Conservation (phyloP, 2,888 invertebrate species). For the Oeneis ivallda region DNA sequence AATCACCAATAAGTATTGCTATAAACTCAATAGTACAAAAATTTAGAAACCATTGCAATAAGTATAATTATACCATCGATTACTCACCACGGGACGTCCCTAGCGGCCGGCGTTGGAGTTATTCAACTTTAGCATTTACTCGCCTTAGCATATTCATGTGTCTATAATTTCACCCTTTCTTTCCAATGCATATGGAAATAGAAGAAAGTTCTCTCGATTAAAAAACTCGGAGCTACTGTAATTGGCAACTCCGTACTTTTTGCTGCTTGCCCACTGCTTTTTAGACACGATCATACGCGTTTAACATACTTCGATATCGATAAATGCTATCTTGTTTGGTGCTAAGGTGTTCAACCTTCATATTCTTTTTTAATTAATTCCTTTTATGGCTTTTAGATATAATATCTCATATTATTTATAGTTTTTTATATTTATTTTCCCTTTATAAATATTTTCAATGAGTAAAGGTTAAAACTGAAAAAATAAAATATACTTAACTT, state of each 20-base stretch:
- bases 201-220: slow-evolving; percentile 78
- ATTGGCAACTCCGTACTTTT: slow-evolving; percentile 68
- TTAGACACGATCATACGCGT: slow-evolving; percentile 18
- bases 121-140: slow-evolving; percentile 79
- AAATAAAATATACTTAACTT: neutral
- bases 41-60: neutral
- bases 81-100: neutral
- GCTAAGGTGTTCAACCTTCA: neutral
- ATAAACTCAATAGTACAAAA: neutral
- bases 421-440: neutral
- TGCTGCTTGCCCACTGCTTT: slow-evolving; percentile 32
- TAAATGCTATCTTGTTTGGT: neutral
- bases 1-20: no score
- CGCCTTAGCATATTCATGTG: slow-evolving; percentile 72
- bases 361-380: no score
- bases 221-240: slow-evolving; percentile 73
- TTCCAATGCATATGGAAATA: slow-evolving; percentile 75
- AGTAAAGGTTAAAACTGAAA: no score
- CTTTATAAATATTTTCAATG: neutral
- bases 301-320: slow-evolving; percentile 19
- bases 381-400: no score
- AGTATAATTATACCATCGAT: neutral
- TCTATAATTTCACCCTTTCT: slow-evolving; percentile 79
- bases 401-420: no score
- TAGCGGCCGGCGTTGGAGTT: slow-evolving; percentile 50